Evolutionary conservation across 2,888 invertebrate genomes (phyloP), one percentile per base, ranked within the genome.

Genomic region (Acrobasis consociella): DNA sequence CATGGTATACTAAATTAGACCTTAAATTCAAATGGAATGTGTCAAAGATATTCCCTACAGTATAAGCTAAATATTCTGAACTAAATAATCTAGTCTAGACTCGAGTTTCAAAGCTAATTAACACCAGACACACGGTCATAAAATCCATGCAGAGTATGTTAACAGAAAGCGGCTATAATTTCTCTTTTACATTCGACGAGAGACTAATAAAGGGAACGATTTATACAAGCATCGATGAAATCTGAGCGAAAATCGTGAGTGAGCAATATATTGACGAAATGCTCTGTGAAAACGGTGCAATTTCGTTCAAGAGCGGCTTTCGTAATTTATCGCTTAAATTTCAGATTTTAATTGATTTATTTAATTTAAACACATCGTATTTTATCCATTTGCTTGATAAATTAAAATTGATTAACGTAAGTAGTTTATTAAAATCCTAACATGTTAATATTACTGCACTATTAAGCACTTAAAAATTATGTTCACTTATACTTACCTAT

Each of bases 121-220:
- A 51, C 17, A 51, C 9, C 15, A 49, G 13, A 49, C 46, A 58
- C 10, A 13, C n/a, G 16, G 11, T n/a, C 31, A 49, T 49, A 16
- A 49, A 49, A 58, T 58, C 58, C 31, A 31, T 52, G 49, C 49
- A 22, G 22, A 58, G 46, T 46, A 49, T 58, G 10, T 49, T 22
- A 58, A 58, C 46, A 17, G 22, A 49, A 58, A 49, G 9, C 49
- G 9, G 58, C 49, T 31, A 49, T 58, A 49, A 58, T 58, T 58
- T 13, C 31, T 13, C 31, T 58, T 53, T 58, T 58, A 58, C 49
- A 58, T 58, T 58, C 58, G 31, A 3, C 49, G 31, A 31, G 58
- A 37, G 49, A 58, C 58, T 58, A 49, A 49, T 58, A 58, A 49
- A 58, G 58, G 46, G n/a, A 49, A 3, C 49, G 46, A 58, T 58